Percentiles rank a stretch among this genome's conserved stretches.
Conservation (phyloP, 2,888 invertebrate genomes). For the Cantharis flavilabris region DNA sequence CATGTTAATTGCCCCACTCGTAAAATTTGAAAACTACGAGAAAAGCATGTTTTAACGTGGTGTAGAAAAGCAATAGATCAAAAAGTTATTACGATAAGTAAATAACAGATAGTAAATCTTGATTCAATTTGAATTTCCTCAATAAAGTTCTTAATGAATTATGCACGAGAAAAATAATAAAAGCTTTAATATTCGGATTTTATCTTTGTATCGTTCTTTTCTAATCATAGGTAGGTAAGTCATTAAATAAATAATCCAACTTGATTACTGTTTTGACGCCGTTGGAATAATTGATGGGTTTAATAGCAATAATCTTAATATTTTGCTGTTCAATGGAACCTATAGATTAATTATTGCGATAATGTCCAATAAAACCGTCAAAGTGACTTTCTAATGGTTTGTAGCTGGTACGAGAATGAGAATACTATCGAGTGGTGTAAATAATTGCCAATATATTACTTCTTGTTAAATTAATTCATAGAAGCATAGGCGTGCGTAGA, state of each 20-base stretch:
- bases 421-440: not conserved
- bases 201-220: not conserved
- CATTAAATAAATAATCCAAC: not conserved
- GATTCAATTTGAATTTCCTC: not conserved
- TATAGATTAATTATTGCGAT: not conserved
- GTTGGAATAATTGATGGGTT: not conserved
- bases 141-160: not conserved
- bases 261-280: not conserved
- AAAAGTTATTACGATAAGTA: not conserved
- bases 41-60: not conserved
- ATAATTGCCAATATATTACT: not conserved
- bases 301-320: not conserved
- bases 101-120: not conserved
- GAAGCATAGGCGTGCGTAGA: not conserved
- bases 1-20: not conserved
- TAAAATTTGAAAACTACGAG: not conserved
- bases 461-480: not conserved
- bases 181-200: not conserved
- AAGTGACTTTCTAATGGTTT: not conserved
- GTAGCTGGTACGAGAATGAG: not conserved
- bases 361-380: not conserved
- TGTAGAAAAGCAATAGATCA: not conserved
- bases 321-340: not conserved
- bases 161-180: not conserved
- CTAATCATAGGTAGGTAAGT: not conserved